Evolutionary conservation across 2,888 invertebrate genomes (phyloP).

Genomic region (Plebejus anna): DNA sequence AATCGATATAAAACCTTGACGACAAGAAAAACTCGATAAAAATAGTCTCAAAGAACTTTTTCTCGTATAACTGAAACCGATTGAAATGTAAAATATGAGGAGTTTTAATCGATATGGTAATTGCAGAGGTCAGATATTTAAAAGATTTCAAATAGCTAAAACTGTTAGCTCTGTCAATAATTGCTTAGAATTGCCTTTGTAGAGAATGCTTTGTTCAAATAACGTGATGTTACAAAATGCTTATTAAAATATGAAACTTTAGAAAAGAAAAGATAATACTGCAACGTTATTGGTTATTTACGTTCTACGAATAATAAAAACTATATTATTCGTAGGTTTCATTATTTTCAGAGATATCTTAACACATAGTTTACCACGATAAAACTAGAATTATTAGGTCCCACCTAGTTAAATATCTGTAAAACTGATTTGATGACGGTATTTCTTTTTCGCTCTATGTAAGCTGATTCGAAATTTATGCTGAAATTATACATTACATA

Average conservation of each 20-base stretch:
- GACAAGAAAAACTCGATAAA: background rate
- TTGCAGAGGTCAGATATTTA: background rate
- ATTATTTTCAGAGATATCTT: too few species aligned
- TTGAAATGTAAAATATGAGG: background rate
- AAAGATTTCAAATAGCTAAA: background rate
- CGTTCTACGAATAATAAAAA: too few species aligned
- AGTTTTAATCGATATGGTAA: background rate
- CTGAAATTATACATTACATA: background rate
- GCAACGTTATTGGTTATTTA: too few species aligned
- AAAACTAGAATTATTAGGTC: too few species aligned
- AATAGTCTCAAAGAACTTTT: conserved; percentile 15
- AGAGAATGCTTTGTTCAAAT: background rate
- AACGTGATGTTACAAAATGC: background rate
- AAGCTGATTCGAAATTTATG: background rate
- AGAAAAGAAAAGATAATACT: background rate
- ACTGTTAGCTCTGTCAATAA: background rate
- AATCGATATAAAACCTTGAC: background rate
- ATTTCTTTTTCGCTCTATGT: background rate
- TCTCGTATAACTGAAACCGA: background rate
- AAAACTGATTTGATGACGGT: background rate
- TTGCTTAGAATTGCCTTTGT: background rate
- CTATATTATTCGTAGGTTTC: too few species aligned
- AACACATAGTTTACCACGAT: too few species aligned
- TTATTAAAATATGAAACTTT: background rate
- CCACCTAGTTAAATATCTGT: background rate